phyloP scores from a whole-genome alignment of 2,797 vertebrate species.

The Monodelphis domestica region DNA sequence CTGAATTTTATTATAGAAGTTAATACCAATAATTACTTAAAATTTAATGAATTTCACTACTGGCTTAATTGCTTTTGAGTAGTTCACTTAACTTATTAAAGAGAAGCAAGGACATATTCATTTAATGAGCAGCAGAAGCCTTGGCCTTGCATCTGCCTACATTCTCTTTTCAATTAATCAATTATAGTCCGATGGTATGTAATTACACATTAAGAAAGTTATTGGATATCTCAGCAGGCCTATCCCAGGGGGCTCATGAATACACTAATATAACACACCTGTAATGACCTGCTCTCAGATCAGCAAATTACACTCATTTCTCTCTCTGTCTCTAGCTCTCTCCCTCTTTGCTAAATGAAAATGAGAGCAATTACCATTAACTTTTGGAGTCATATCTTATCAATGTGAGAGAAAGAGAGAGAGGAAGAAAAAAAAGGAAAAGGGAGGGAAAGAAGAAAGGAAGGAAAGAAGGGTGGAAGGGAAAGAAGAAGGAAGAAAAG shows the following conservation, averaged over 20 bases:
- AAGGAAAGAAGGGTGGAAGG: conserved; percentile 42
- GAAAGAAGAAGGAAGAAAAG: background rate
- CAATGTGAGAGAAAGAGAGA: conserved; percentile 73
- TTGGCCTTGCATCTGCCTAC: conserved; percentile 87
- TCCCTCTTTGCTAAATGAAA: conserved; percentile 83
- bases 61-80: conserved; percentile 87
- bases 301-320: conserved; percentile 85
- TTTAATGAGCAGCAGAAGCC: conserved; percentile 86
- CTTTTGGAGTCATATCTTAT: conserved; percentile 84
- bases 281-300: conserved; percentile 85
- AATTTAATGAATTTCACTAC: conserved; percentile 88
- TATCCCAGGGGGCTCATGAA: conserved; percentile 86
- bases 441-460: conserved; percentile 66
- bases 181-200: conserved; percentile 86
- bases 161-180: conserved; percentile 90
- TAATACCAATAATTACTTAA: conserved; percentile 88
- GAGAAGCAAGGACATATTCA: conserved; percentile 85
- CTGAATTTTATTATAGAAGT: conserved; percentile 85
- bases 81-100: conserved; percentile 88
- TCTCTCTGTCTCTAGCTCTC: conserved; percentile 65
- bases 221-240: conserved; percentile 86
- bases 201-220: conserved; percentile 90
- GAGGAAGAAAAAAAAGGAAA: conserved; percentile 63
- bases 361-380: conserved; percentile 86
- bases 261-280: conserved; percentile 88